Conservation (phyloP, 2,797 vertebrate species). For the Phalanger gymnotis region DNA sequence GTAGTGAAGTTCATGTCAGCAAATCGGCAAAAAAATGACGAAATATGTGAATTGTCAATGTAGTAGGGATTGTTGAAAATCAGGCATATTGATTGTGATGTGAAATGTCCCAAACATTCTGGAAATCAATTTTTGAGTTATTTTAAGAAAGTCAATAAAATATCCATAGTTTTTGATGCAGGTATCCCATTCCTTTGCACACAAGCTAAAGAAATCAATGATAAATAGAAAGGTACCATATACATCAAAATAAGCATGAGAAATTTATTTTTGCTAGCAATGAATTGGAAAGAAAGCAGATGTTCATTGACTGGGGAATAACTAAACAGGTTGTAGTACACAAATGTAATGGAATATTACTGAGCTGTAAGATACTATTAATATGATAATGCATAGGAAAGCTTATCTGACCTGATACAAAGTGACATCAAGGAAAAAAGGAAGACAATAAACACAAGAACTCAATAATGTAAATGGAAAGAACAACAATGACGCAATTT, state of each 20-base stretch:
- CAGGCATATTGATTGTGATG: neutral
- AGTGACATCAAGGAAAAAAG: neutral
- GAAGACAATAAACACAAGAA: neutral
- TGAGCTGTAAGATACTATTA: neutral
- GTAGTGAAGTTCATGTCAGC: neutral
- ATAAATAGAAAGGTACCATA: neutral
- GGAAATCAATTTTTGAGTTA: neutral
- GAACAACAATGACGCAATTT: neutral
- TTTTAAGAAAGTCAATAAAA: neutral
- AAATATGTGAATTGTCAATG: neutral
- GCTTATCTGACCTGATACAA: neutral
- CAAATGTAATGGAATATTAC: neutral
- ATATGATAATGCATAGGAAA: neutral
- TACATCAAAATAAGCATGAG: neutral
- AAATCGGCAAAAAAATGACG: too few relatives aligned
- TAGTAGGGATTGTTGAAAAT: neutral
- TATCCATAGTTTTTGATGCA: neutral
- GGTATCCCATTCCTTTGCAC: neutral
- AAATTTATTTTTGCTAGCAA: neutral
- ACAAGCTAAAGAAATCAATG: neutral
- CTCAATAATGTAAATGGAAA: neutral
- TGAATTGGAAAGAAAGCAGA: neutral
- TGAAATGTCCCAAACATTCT: neutral
- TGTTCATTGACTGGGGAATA: neutral
- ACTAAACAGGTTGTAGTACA: neutral